Percentiles rank a stretch among this genome's conserved stretches.
phyloP scores from a whole-genome alignment of 2,888 invertebrate species.

The Cephus pulcher region DNA sequence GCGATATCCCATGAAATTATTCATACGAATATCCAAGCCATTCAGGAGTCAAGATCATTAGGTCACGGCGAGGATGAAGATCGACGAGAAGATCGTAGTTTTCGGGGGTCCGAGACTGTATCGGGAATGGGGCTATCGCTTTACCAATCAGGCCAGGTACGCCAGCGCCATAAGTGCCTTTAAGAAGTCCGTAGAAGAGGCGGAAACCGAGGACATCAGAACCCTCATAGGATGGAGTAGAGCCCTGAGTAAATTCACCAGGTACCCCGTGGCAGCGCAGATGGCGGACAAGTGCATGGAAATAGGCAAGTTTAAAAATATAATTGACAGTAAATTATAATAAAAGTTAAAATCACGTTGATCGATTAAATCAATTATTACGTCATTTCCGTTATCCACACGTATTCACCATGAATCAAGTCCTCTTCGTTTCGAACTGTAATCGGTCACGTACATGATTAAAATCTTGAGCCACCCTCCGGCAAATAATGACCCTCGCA shows the following conservation, averaged over 20 bases:
- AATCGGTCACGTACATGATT: not conserved
- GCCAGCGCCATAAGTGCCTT: constrained; percentile 44
- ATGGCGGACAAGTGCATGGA: constrained; percentile 45
- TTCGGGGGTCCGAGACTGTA: constrained; percentile 47
- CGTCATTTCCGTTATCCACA: not conserved
- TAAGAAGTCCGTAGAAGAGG: constrained; percentile 39
- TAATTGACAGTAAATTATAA: not conserved
- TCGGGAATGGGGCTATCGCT: constrained; percentile 54
- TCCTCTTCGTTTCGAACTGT: not conserved
- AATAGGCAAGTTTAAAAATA: constrained; percentile 41
- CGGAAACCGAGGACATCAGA: constrained; percentile 38
- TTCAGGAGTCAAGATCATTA: not conserved
- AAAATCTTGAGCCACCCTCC: not conserved
- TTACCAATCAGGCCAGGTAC: constrained; percentile 37
- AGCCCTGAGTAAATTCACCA: constrained; percentile 43
- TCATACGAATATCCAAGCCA: not conserved
- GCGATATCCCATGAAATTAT: not conserved
- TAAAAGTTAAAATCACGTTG: not conserved
- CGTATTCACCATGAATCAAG: not conserved
- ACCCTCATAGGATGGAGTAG: constrained; percentile 47
- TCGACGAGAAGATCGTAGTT: constrained; percentile 30
- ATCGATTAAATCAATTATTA: not conserved
- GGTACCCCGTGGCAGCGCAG: constrained; percentile 43
- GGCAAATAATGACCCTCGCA: not conserved
- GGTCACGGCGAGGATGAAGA: constrained; percentile 22